Conservation (phyloP, 1,140 invertebrate species). For the Papilio machaon region DNA sequence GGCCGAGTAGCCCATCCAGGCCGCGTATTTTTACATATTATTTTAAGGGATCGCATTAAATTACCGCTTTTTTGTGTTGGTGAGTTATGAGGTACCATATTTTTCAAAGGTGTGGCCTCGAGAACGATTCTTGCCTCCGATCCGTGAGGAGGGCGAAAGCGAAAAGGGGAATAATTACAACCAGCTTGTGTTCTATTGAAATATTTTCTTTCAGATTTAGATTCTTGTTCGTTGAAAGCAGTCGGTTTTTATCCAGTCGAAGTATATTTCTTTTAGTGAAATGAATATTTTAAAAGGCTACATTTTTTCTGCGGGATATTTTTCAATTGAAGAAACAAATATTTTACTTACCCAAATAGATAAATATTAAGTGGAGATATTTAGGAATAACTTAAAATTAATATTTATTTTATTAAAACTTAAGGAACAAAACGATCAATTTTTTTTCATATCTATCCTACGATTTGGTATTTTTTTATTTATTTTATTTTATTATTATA, state of each 20-base stretch:
- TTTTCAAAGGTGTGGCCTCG: constrained; percentile 65
- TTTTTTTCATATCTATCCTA: background rate
- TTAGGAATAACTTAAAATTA: background rate
- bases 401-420: background rate
- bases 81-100: constrained; percentile 72
- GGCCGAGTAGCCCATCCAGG: constrained; percentile 52
- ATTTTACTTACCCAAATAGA: background rate
- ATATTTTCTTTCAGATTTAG: constrained; percentile 31
- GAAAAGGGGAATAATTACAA: constrained; percentile 65
- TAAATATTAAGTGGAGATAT: background rate
- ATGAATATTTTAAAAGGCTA: background rate
- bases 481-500: background rate
- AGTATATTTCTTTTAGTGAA: background rate
- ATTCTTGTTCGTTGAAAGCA: constrained; percentile 3
- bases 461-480: background rate
- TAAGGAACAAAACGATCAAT: background rate
- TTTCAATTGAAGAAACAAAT: background rate
- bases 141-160: constrained; percentile 53
- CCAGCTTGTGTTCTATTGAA: constrained; percentile 44
- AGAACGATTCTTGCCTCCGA: constrained; percentile 60
- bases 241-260: background rate
- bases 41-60: constrained; percentile 68
- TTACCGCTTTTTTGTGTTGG: constrained; percentile 64
- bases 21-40: constrained; percentile 75
- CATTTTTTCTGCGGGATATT: background rate